Evolutionary conservation across 2,797 vertebrate species (phyloP), one percentile per base, ranked within the genome.

Genomic region (Tinamus major): DNA sequence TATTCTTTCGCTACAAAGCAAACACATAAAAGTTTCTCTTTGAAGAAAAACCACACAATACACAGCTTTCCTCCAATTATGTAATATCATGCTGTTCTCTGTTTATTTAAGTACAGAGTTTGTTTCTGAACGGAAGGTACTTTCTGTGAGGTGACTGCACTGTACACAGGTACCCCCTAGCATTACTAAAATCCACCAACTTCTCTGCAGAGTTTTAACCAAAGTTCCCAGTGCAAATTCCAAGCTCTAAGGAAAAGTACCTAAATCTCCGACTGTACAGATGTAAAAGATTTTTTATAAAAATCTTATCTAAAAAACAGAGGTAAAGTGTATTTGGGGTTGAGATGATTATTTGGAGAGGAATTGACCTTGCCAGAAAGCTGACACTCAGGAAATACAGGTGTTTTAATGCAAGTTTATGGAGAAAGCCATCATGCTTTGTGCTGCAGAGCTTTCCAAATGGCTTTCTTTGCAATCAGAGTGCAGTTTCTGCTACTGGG

Each of bases 21-120:
- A 77, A 67, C 70, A 61, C 24, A 83, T 13, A 42, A 21, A 70
- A 74, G 42, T 59, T 35, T 53, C 19, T 6, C 89, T 96, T 91
- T 53, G 89, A 95, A 95, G 74, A 79, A 53, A 84, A 84, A 65
- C 65, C 48, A 37, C 51, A 76, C 49, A 82, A 70, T 77, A 29
- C 39, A 12, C 58, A 49, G 58, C 24, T 83, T 95, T 93, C 72
- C 62, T 93, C 63, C 79, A 53, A 6, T 86, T 93, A 44, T 31
- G 19, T 79, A 81, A 9, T 9, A 9, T 70, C 84, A 76, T 0
- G 0, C 61, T 81, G 29, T 15, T 64, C 71, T 91, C 9, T 59
- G 3, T 90, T 92, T 79, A 35, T 59, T 4, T 3, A 80, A 89
- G 35, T 15, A 8, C 5, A 29, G 49, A 20, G 29, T 70, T 94